These are phyloP conservation scores for Hirundo rustica DNA, from an alignment of 2,797 vertebrate species.

Conservation along the genomic window DNA sequence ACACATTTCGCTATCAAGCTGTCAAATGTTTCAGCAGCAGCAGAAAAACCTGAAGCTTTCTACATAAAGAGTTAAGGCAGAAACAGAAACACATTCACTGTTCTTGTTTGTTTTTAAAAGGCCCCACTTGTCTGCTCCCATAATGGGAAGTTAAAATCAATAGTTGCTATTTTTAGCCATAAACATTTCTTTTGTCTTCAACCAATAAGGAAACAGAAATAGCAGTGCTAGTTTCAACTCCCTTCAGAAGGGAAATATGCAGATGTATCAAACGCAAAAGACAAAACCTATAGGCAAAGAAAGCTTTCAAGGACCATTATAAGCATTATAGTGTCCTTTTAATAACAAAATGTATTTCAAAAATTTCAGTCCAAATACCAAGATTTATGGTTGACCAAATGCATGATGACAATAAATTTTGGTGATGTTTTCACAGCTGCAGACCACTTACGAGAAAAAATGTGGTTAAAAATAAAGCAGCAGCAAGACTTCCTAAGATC, in stretches of 20 bases:
- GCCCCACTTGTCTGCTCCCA: neutral
- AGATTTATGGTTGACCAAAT: constrained; percentile 5
- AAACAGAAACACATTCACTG: neutral
- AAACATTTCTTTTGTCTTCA: constrained; percentile 9
- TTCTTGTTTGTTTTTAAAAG: constrained; percentile 23
- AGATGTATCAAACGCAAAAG: neutral
- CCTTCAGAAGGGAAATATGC: neutral
- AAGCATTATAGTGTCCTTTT: neutral
- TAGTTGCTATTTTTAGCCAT: constrained; percentile 31
- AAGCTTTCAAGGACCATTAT: neutral
- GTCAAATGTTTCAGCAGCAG: constrained; percentile 19
- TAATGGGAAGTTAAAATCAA: constrained; percentile 34
- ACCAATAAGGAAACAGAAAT: constrained; percentile 38
- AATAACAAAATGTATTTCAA: neutral
- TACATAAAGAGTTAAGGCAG: constrained; percentile 38
- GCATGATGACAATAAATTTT: neutral
- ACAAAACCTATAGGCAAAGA: neutral
- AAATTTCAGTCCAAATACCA: neutral
- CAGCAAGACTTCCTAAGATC: neutral
- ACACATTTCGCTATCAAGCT: constrained; percentile 45
- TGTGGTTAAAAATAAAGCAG: neutral
- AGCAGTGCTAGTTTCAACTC: neutral
- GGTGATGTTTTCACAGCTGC: constrained; percentile 37
- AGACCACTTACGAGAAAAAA: constrained; percentile 4
- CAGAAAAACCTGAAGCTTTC: constrained; percentile 15